These are phyloP conservation scores for Zapornia atra DNA, from an alignment of 2,113 vertebrate genomes.

Conservation along the genomic window DNA sequence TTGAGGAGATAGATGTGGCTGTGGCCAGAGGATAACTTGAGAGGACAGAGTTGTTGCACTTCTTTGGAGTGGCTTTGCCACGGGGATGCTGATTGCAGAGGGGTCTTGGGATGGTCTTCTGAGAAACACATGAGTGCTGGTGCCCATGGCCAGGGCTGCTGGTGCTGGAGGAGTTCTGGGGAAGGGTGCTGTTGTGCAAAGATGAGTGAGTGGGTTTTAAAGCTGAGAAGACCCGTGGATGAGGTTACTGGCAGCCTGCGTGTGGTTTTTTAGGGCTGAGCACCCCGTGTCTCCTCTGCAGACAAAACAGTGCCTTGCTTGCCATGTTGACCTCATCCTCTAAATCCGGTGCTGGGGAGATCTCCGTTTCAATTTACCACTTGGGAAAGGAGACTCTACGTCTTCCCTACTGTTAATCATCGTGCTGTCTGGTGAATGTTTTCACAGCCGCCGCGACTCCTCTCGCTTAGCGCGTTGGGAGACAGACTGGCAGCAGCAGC, in stretches of 20 bases:
- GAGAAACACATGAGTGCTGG: not conserved
- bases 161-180: not conserved
- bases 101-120: not conserved
- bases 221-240: not conserved
- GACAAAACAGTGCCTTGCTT: slow-evolving; percentile 27
- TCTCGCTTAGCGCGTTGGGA: slow-evolving; percentile 69
- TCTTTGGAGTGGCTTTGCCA: not conserved
- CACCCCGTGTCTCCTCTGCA: not conserved
- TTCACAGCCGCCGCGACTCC: slow-evolving; percentile 77
- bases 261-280: not conserved
- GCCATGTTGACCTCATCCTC: not conserved
- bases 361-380: slow-evolving; percentile 57
- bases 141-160: not conserved
- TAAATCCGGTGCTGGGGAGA: slow-evolving; percentile 40
- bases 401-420: slow-evolving; percentile 68
- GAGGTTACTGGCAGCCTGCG: not conserved
- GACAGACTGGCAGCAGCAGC: slow-evolving; percentile 84
- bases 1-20: not conserved
- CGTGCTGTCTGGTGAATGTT: slow-evolving; percentile 74
- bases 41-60: not conserved
- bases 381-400: not conserved
- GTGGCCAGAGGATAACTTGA: not conserved
- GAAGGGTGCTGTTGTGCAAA: not conserved
- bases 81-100: not conserved
- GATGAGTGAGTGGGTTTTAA: not conserved